Evolutionary conservation across 2,888 invertebrate genomes (phyloP).

Genomic region (Taphrorychus bicolor): DNA sequence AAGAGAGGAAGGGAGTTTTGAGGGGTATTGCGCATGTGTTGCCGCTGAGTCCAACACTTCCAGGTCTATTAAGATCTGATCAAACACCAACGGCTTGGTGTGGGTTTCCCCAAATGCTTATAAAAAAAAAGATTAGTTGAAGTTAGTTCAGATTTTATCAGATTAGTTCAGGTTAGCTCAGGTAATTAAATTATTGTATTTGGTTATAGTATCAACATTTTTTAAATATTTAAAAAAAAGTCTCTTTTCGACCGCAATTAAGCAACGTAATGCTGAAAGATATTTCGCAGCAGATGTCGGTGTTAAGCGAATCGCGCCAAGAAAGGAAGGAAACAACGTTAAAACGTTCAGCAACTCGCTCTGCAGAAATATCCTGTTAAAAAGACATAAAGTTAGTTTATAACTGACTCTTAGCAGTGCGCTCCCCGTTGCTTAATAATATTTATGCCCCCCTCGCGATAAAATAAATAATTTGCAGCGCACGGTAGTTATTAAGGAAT

Average conservation of each 20-base stretch:
- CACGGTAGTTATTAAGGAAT: conserved; percentile 22
- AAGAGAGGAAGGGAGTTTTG: too few species aligned
- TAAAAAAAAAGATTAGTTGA: too few species aligned
- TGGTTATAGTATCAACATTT: too few species aligned
- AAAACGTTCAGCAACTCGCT: conserved; percentile 15
- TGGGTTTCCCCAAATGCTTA: too few species aligned
- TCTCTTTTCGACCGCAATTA: background rate
- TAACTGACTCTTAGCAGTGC: conserved; percentile 18
- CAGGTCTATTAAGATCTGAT: too few species aligned
- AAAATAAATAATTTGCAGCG: conserved; percentile 24
- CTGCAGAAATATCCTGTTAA: conserved; percentile 26
- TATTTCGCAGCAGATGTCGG: conserved; percentile 9
- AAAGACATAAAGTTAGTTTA: conserved; percentile 26
- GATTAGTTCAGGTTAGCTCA: too few species aligned
- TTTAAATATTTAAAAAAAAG: too few species aligned
- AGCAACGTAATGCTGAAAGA: background rate
- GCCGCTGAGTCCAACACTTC: too few species aligned
- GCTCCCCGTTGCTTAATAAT: conserved; percentile 27
- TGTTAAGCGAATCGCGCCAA: conserved; percentile 5
- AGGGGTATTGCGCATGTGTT: too few species aligned
- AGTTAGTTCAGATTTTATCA: too few species aligned
- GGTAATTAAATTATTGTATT: too few species aligned
- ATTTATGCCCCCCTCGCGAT: conserved; percentile 17
- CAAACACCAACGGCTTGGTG: too few species aligned
- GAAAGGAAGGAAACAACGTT: conserved; percentile 10